Evolutionary conservation across 2,888 invertebrate genomes (phyloP).

Genomic region (Lochmaea capreae): DNA sequence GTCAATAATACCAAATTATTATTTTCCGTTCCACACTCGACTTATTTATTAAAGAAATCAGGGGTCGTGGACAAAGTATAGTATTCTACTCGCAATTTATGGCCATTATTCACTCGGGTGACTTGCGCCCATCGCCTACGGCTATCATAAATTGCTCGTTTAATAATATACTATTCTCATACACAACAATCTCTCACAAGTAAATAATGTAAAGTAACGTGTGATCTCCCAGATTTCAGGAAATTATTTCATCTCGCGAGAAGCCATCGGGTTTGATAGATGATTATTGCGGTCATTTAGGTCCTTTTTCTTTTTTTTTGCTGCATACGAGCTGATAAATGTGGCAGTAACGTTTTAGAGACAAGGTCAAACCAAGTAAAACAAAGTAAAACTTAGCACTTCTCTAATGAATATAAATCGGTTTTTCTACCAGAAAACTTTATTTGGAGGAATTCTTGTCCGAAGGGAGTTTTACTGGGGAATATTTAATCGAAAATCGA

Average conservation of each 20-base stretch:
- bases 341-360: slow-evolving; percentile 46
- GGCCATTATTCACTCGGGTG: no score
- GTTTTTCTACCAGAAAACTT: slow-evolving; percentile 50
- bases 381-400: slow-evolving; percentile 55
- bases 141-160: no score
- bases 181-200: no score
- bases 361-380: slow-evolving; percentile 52
- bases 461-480: slow-evolving; percentile 18
- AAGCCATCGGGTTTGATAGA: slow-evolving; percentile 39
- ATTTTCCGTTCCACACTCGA: no score
- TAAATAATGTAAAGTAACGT: no score
- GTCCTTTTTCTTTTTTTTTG: slow-evolving; percentile 38
- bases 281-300: slow-evolving; percentile 44
- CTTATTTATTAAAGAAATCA: no score
- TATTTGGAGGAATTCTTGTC: slow-evolving; percentile 47
- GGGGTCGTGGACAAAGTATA: no score
- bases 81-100: no score
- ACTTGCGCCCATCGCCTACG: no score
- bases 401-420: slow-evolving; percentile 59
- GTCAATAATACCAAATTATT: no score
- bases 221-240: slow-evolving; percentile 25
- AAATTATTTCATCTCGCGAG: slow-evolving; percentile 18
- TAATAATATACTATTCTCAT: no score
- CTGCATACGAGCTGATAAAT: slow-evolving; percentile 50
- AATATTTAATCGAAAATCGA: slow-evolving; percentile 11